phyloP scores from a whole-genome alignment of 1,140 invertebrate species.

The Drosophila simulans region DNA sequence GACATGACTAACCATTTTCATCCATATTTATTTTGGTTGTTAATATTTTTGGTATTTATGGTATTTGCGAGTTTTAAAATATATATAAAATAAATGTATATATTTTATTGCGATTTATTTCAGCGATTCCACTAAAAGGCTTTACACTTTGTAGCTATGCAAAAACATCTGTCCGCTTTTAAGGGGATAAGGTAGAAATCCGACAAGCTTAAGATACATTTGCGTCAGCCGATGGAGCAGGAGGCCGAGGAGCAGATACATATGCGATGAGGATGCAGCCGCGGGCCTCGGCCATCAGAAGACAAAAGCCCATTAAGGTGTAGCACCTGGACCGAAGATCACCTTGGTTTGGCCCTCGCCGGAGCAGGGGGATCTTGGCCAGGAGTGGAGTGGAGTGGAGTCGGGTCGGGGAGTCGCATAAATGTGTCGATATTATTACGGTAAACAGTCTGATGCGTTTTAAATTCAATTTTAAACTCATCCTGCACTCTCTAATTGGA shows the following conservation, averaged over 20 bases:
- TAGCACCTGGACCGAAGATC: constrained; percentile 67
- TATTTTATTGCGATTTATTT: background rate
- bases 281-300: constrained; percentile 43
- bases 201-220: constrained; percentile 27
- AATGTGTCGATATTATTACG: constrained; percentile 82
- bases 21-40: no score
- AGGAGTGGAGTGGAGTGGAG: background rate
- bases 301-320: constrained; percentile 75
- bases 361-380: constrained; percentile 1
- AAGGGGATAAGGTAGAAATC: constrained; percentile 25
- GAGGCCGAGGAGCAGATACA: constrained; percentile 15
- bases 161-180: constrained; percentile 14
- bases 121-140: no score
- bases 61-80: background rate
- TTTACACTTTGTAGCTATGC: background rate
- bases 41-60: background rate
- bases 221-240: constrained; percentile 16
- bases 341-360: constrained; percentile 26
- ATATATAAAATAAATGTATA: background rate
- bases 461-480: constrained; percentile 79
- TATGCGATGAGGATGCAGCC: constrained; percentile 19
- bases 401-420: constrained; percentile 42
- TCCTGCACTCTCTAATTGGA: constrained; percentile 68
- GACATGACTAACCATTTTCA: no score
- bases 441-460: constrained; percentile 80